Evolutionary conservation across 2,888 invertebrate genomes (phyloP).

Genomic region (Timema cristinae): DNA sequence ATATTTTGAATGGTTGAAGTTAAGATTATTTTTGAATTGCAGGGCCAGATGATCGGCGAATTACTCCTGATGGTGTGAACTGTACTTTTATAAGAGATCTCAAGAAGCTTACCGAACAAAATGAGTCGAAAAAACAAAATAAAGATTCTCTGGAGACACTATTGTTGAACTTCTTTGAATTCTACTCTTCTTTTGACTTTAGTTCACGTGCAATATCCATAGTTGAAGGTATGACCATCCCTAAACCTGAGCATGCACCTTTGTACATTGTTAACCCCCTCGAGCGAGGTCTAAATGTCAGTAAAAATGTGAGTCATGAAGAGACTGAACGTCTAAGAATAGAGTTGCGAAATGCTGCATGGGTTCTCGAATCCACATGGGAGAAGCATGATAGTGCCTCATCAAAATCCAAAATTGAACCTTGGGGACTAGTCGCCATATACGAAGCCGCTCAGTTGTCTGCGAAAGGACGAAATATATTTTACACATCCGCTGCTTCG

Average conservation of each 20-base stretch:
- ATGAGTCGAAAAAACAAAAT: conserved; percentile 37
- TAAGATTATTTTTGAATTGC: conserved; percentile 34
- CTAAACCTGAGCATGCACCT: conserved; percentile 67
- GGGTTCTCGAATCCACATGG: conserved; percentile 58
- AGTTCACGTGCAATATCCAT: conserved; percentile 68
- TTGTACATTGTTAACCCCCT: conserved; percentile 83
- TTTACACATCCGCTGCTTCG: conserved; percentile 43
- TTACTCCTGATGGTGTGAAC: conserved; percentile 66
- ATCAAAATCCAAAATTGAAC: conserved; percentile 32
- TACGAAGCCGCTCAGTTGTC: conserved; percentile 47
- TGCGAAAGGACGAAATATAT: conserved; percentile 44
- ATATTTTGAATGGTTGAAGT: neutral
- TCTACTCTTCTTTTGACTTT: conserved; percentile 78
- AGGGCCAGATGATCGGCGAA: conserved; percentile 57
- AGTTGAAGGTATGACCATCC: conserved; percentile 57
- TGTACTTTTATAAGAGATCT: conserved; percentile 72
- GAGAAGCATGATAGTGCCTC: conserved; percentile 31
- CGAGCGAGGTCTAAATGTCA: conserved; percentile 74
- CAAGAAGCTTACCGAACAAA: conserved; percentile 43
- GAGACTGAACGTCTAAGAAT: conserved; percentile 64
- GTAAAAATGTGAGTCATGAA: conserved; percentile 73
- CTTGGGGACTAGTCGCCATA: conserved; percentile 54
- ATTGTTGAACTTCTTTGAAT: conserved; percentile 74
- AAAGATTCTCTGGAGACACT: conserved; percentile 57
- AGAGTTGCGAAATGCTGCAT: conserved; percentile 65